Evolutionary conservation across 2,888 invertebrate genomes (phyloP).

Genomic region (Chloromyia formosa): DNA sequence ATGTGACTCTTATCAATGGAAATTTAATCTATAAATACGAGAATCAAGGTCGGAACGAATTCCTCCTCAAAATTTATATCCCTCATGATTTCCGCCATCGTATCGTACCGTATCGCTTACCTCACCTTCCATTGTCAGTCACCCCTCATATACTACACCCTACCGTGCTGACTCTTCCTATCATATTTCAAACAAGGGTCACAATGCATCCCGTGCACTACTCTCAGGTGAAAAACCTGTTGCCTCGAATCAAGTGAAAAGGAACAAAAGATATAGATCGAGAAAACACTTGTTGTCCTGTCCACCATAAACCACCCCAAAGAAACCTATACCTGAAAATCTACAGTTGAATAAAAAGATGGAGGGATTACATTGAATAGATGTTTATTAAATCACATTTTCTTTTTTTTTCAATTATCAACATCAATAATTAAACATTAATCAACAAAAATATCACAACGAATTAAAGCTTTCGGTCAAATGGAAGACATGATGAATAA

Average conservation of each 20-base stretch:
- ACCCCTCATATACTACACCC: too few species aligned
- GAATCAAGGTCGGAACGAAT: too few species aligned
- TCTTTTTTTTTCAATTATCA: slow-evolving; percentile 22
- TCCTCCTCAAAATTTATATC: too few species aligned
- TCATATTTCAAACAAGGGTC: not conserved
- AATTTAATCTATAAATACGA: too few species aligned
- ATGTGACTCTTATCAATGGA: too few species aligned
- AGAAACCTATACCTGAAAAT: too few species aligned
- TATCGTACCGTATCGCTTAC: too few species aligned
- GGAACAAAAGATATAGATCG: not conserved
- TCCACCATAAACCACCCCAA: too few species aligned
- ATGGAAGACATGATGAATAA: slow-evolving; percentile 23
- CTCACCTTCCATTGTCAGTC: too few species aligned
- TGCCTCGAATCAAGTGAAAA: not conserved
- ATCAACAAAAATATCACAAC: slow-evolving; percentile 40
- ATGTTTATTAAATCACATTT: not conserved
- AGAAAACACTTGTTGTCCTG: not conserved
- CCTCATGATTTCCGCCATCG: too few species aligned
- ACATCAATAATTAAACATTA: slow-evolving; percentile 16
- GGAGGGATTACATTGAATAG: not conserved
- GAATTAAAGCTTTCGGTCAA: slow-evolving; percentile 37
- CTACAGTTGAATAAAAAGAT: not conserved
- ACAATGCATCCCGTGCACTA: not conserved
- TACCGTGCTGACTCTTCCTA: not conserved
- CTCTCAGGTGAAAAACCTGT: not conserved